Evolutionary conservation across 2,888 invertebrate genomes (phyloP).

Genomic region (Alsophila aescularia): DNA sequence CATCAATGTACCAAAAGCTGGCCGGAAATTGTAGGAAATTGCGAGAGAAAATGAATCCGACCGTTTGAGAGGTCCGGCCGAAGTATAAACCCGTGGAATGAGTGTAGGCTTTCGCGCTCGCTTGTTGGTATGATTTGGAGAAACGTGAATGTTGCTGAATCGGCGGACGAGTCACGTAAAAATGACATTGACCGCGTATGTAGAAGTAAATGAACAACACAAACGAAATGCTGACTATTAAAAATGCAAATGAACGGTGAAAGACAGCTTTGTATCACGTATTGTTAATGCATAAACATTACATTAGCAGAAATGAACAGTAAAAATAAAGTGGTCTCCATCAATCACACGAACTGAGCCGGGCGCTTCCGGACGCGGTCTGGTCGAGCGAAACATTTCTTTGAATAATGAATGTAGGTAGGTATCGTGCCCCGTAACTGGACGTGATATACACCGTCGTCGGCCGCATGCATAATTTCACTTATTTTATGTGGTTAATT

Average conservation of each 20-base stretch:
- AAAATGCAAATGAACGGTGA: slow-evolving; percentile 21
- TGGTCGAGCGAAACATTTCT: slow-evolving; percentile 83
- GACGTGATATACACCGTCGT: slow-evolving; percentile 85
- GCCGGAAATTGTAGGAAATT: slow-evolving; percentile 85
- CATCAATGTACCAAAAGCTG: slow-evolving; percentile 73
- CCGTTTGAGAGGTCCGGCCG: slow-evolving; percentile 71
- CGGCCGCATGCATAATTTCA: slow-evolving; percentile 84
- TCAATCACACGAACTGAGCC: slow-evolving; percentile 82
- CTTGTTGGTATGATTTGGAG: slow-evolving; percentile 17
- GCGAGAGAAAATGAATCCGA: slow-evolving; percentile 82
- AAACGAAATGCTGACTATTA: slow-evolving; percentile 18
- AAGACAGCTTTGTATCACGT: slow-evolving; percentile 33
- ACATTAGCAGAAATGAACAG: slow-evolving; percentile 64
- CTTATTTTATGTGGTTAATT: slow-evolving; percentile 85
- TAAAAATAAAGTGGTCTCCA: slow-evolving; percentile 78
- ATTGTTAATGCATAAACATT: slow-evolving; percentile 51
- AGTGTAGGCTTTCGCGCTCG: slow-evolving; percentile 45
- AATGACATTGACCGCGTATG: slow-evolving; percentile 25
- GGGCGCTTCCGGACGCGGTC: slow-evolving; percentile 76
- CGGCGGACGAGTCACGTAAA: slow-evolving; percentile 19
- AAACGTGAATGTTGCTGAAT: slow-evolving; percentile 17
- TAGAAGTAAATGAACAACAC: slow-evolving; percentile 20
- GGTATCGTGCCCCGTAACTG: slow-evolving; percentile 83
- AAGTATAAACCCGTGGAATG: slow-evolving; percentile 32
- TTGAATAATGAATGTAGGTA: slow-evolving; percentile 84